Conservation (phyloP, 1,140 invertebrate genomes). For the Eubasilissa regina region DNA sequence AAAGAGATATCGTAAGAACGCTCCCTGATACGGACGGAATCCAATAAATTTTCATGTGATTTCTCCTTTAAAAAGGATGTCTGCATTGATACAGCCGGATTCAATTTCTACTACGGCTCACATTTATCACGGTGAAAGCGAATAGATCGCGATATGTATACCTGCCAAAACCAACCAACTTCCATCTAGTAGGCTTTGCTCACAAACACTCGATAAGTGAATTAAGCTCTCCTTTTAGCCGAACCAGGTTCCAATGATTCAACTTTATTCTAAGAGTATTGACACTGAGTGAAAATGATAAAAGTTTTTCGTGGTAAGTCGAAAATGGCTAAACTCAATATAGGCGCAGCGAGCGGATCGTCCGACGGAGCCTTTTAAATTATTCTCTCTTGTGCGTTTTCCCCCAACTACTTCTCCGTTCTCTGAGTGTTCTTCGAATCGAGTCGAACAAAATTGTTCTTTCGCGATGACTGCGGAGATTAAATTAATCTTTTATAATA, state of each 20-base stretch:
- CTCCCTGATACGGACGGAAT: background rate
- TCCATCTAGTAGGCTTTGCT: background rate
- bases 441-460: no score
- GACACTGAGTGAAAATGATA: slow-evolving; percentile 56
- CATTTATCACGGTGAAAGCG: slow-evolving; percentile 18
- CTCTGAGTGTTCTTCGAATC: no score
- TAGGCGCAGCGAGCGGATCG: slow-evolving; percentile 27
- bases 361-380: background rate
- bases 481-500: no score
- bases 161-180: slow-evolving; percentile 44
- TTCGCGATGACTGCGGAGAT: no score
- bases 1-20: background rate
- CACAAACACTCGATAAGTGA: slow-evolving; percentile 47
- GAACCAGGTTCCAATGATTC: slow-evolving; percentile 15
- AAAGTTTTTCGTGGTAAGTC: slow-evolving; percentile 56
- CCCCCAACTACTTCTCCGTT: background rate
- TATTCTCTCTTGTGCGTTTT: background rate
- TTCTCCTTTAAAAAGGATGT: slow-evolving; percentile 23
- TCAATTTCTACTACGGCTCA: background rate
- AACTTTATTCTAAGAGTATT: slow-evolving; percentile 50
- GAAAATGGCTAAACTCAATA: slow-evolving; percentile 58
- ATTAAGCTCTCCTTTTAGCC: slow-evolving; percentile 55
- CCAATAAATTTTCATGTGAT: slow-evolving; percentile 19
- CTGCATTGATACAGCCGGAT: slow-evolving; percentile 32
- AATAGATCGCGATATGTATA: slow-evolving; percentile 6